Percentiles rank a stretch among this genome's conserved stretches.
Evolutionary conservation across 2,797 vertebrate species (phyloP).

Genomic region (Ptychobarbus kaznakovi): DNA sequence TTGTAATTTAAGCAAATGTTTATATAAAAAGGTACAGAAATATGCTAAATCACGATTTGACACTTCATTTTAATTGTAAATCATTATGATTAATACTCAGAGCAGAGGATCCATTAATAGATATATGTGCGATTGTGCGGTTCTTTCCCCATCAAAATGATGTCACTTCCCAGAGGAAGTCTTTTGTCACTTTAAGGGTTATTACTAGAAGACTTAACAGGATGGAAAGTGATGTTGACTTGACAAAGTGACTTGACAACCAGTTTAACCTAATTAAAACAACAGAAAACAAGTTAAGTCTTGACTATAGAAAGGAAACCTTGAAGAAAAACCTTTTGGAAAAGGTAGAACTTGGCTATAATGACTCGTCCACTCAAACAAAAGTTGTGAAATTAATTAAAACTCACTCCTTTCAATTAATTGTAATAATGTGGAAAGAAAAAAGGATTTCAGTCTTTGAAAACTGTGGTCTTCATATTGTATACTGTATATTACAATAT

Average conservation of each 20-base stretch:
- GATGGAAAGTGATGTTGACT: neutral
- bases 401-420: neutral
- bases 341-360: neutral
- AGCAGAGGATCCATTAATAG: neutral
- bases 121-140: neutral
- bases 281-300: neutral
- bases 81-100: neutral
- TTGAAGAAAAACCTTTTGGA: neutral
- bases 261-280: neutral
- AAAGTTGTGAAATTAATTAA: neutral
- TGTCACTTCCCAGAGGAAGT: neutral
- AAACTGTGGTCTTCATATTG: too few relatives aligned
- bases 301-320: neutral
- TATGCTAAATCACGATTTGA: neutral
- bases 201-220: neutral
- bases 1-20: neutral
- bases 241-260: neutral
- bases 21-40: neutral
- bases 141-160: neutral
- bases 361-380: neutral
- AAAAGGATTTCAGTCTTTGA: neutral
- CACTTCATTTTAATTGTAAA: neutral
- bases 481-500: too few relatives aligned
- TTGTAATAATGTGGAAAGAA: neutral
- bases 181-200: neutral